Evolutionary conservation across 2,888 invertebrate species (phyloP), one percentile per base, ranked within the genome.

Genomic region (Cheilosia vulpina): DNA sequence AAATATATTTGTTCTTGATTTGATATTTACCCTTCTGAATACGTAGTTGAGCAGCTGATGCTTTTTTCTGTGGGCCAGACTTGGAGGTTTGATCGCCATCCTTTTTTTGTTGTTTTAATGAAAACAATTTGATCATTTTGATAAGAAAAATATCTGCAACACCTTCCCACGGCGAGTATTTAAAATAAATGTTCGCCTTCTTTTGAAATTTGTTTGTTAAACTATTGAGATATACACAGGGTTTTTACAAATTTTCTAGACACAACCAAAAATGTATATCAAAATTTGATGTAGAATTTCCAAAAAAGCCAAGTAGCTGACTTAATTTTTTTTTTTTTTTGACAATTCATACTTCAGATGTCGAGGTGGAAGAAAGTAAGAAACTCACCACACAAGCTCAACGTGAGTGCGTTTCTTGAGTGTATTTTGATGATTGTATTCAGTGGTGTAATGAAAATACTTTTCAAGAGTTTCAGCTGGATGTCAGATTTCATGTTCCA

Each of bases 71-170:
- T 91, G 94, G 95, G 87, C 95, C 95, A 90, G 94, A 93, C 91
- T 94, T 94, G 89, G 96, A 96, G 87, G 94, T 95, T 89, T 96
- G 95, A 93, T 97, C 97, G 91, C 97, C 98, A 94, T 98, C 98
- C 94, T 98, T 98, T 94, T 98, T 98, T 93, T 98, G 98, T 94
- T 99, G 98, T 94, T 99, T 99, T 92, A 99, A 94, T 89, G 98
- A 98, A 94, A 99, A 99, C 93, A 99, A 94, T 95, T 98, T 98
- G 93, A 99, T 98, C 99, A 99, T 99, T 88, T 90, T 81, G 19
- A 41, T 55, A 27, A 66, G 63, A 66, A 27, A 68, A 66, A 27
- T 66, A 21, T 41, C n/a, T 84, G 53, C 65, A 34, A 66, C 63
- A 65, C 69, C 65, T 79, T 71, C 53, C 15, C 21, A 57, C 58